A percentile compares a stretch with the other conserved stretches of the same genome.
phyloP scores from a whole-genome alignment of 23 tunicate species.

The Phallusia fumigata region DNA sequence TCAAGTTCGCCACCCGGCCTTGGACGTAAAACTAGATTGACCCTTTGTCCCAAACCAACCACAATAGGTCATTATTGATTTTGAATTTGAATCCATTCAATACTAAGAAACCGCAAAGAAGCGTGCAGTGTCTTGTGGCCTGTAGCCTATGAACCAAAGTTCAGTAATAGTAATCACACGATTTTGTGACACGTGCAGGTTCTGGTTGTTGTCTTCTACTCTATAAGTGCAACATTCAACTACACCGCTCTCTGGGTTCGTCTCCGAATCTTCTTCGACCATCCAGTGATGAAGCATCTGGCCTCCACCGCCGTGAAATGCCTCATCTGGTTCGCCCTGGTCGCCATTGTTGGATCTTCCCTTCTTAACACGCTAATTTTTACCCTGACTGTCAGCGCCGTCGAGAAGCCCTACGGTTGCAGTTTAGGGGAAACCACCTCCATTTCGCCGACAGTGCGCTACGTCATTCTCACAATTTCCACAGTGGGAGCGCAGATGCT shows the following conservation, averaged over 20 bases:
- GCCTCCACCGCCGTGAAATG: constrained; percentile 15
- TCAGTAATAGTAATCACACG: no score
- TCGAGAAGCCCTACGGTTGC: constrained; percentile 50
- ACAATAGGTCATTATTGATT: no score
- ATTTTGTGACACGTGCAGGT: constrained; percentile 35
- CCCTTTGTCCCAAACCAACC: no score
- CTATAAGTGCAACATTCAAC: constrained; percentile 42
- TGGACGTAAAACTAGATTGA: no score
- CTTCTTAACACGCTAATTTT: constrained; percentile 57
- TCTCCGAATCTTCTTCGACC: constrained; percentile 54
- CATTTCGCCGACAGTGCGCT: constrained; percentile 54
- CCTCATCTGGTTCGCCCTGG: constrained; percentile 48
- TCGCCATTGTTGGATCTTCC: constrained; percentile 39
- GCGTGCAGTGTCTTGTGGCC: no score
- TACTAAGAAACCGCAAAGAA: no score
- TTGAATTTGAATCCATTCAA: no score
- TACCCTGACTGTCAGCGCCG: constrained; percentile 25
- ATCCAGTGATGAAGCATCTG: constrained; percentile 82
- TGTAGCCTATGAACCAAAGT: no score
- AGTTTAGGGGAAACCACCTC: constrained; percentile 34
- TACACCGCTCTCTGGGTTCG: constrained; percentile 78
- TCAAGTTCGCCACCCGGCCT: no score
- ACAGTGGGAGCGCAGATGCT: constrained; percentile 58
- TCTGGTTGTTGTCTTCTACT: constrained; percentile 59
- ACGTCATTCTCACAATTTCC: constrained; percentile 60